Evolutionary conservation across 2,113 vertebrate species (phyloP), one percentile per base, ranked within the genome.

Genomic region (Rhineura floridana): DNA sequence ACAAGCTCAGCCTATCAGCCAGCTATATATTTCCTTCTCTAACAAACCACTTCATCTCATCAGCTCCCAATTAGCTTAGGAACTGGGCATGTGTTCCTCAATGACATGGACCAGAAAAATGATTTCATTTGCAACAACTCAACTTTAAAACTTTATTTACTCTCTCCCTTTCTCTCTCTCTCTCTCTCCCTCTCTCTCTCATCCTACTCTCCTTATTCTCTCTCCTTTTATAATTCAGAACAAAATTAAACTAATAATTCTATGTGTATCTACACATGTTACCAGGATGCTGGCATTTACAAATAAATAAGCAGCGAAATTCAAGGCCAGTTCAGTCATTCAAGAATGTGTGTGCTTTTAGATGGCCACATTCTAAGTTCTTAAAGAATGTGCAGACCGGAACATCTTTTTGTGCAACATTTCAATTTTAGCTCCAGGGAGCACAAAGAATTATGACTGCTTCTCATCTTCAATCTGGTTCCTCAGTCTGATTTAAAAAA

Each of bases 221-320:
- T 91, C 50, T 87, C 86, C 87, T 86, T 65, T 91, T 94, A 90
- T 94, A 95, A 95, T 94, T 95, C 93, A 95, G 86, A 92, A 90
- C 91, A 93, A 96, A 95, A 96, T 96, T 96, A 96, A 96, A 96
- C 92, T 94, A 95, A 96, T 96, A 96, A 96, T 90, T 96, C 95
- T 94, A 89, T 50, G 63, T 83, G 76, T 92, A 90, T 0, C 0
- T 88, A 90, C 89, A 89, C 88, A 88, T 77, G 39, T 44, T 76
- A 62, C 12, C 13, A 70, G 91, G 91, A 94, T 92, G 87, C 86
- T 81, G 88, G 76, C 92, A 93, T 89, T 87, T 93, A 90, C 88
- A 89, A 82, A 93, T 89, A 83, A 95, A 95, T 88, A 80, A 86
- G 91, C 84, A 62, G n/a, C 36, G 39, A 48, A 19, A 86, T 67